Evolutionary conservation across 2,113 vertebrate species (phyloP).

Genomic region (Eidolon helvum): DNA sequence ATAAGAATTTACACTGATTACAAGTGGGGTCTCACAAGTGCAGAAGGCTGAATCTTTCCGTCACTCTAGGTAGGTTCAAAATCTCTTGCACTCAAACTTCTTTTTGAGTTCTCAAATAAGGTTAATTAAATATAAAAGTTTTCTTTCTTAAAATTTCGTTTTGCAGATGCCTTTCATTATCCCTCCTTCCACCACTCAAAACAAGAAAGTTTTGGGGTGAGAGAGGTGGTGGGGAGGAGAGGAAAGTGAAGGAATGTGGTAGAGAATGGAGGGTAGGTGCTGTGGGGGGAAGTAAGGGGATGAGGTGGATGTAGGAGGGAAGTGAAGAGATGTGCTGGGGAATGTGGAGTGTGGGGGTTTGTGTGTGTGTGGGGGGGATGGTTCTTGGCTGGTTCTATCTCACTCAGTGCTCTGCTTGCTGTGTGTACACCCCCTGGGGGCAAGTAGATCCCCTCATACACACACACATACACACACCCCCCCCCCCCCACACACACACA

Average conservation of each 20-base stretch:
- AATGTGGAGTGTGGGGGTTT: too few relatives aligned
- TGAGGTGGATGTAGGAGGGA: not conserved
- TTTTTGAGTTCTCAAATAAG: not conserved
- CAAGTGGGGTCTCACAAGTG: not conserved
- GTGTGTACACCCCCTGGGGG: not conserved
- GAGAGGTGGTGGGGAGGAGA: rapidly evolving
- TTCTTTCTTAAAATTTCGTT: not conserved
- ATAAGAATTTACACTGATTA: not conserved
- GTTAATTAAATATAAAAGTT: not conserved
- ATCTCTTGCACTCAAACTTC: not conserved
- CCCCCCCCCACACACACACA: rapidly evolving
- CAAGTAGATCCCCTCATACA: too few relatives aligned
- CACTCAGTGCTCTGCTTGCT: not conserved
- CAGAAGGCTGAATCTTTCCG: not conserved
- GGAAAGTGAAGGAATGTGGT: not conserved
- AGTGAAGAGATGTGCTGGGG: not conserved
- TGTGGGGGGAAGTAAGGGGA: rapidly evolving
- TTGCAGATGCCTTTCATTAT: not conserved
- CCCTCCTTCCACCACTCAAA: not conserved
- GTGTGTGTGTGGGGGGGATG: too few relatives aligned
- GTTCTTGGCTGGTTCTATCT: not conserved
- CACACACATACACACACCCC: not conserved
- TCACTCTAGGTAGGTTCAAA: not conserved
- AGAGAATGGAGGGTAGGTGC: too few relatives aligned
- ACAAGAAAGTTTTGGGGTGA: not conserved